Percentiles rank a stretch among this genome's conserved stretches.
These are phyloP conservation scores for Anolis sagrei DNA, from an alignment of 2,113 vertebrate genomes.

Conservation along the genomic window DNA sequence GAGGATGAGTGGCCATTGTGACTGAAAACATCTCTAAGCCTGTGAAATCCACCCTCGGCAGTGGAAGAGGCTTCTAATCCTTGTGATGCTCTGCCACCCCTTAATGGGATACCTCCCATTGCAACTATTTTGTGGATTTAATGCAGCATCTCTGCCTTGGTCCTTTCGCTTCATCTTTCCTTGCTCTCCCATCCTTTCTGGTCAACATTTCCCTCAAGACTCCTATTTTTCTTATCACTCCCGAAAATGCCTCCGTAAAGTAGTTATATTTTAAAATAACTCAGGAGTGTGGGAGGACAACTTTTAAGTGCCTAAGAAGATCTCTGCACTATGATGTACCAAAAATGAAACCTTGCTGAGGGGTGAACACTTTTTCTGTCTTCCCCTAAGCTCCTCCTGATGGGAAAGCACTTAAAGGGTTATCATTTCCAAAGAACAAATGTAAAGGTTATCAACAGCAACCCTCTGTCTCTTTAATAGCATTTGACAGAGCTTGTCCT, in stretches of 20 bases:
- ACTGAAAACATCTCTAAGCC: neutral
- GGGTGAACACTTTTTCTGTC: neutral
- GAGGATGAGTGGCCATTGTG: neutral
- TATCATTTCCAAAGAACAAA: neutral
- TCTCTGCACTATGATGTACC: constrained; percentile 34
- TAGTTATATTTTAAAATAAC: constrained; percentile 56
- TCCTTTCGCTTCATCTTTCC: neutral
- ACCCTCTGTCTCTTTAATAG: constrained; percentile 7
- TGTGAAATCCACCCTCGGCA: neutral
- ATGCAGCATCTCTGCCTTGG: constrained; percentile 24
- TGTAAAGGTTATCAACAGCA: constrained; percentile 6
- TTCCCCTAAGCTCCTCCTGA: constrained; percentile 1
- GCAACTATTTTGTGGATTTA: constrained; percentile 22
- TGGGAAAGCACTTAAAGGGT: neutral
- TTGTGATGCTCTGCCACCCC: too few relatives aligned
- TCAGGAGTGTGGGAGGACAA: constrained; percentile 14
- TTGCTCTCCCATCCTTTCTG: constrained; percentile 8
- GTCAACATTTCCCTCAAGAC: constrained; percentile 15
- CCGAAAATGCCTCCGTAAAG: constrained; percentile 43
- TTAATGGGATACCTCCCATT: neutral
- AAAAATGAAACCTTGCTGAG: constrained; percentile 27
- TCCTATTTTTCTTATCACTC: constrained; percentile 47
- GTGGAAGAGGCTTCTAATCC: neutral
- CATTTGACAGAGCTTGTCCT: neutral
- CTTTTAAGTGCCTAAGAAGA: constrained; percentile 29